phyloP scores from a whole-genome alignment of 2,888 invertebrate genomes.

The Lepidocyrtoides sp. region DNA sequence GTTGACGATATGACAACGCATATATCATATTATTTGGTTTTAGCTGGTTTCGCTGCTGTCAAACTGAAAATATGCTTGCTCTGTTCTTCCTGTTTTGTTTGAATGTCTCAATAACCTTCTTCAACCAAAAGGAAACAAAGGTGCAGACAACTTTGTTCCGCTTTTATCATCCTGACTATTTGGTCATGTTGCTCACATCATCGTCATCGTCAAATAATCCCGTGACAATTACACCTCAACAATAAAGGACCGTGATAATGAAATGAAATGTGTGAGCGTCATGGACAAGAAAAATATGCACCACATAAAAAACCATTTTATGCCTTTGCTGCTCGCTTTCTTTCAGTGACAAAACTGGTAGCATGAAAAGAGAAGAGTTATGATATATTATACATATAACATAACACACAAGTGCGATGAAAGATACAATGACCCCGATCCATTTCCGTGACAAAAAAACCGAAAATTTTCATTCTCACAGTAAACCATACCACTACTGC shows the following conservation, averaged over 20 bases:
- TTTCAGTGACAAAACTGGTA: background rate
- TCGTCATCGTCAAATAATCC: background rate
- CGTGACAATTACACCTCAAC: background rate
- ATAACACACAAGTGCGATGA: background rate
- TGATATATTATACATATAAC: no score
- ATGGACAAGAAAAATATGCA: background rate
- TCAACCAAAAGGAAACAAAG: background rate
- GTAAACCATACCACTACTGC: background rate
- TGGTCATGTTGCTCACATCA: background rate
- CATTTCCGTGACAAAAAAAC: conserved; percentile 13
- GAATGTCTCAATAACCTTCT: background rate
- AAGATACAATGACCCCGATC: conserved; percentile 34
- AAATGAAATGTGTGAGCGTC: background rate
- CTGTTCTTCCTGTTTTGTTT: background rate
- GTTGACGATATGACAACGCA: background rate
- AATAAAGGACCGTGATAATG: conserved; percentile 4
- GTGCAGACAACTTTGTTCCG: conserved; percentile 5
- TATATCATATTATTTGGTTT: conserved; percentile 4
- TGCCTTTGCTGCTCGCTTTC: no score
- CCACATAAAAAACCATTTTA: no score
- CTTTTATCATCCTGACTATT: background rate
- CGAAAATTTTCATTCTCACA: background rate
- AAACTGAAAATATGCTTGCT: no score
- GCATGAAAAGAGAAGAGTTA: no score
- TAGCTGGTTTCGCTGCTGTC: background rate